Percentiles rank a stretch among this genome's conserved stretches.
These are phyloP conservation scores for Danaus plexippus DNA, from an alignment of 1,140 invertebrate species.

Conservation along the genomic window DNA sequence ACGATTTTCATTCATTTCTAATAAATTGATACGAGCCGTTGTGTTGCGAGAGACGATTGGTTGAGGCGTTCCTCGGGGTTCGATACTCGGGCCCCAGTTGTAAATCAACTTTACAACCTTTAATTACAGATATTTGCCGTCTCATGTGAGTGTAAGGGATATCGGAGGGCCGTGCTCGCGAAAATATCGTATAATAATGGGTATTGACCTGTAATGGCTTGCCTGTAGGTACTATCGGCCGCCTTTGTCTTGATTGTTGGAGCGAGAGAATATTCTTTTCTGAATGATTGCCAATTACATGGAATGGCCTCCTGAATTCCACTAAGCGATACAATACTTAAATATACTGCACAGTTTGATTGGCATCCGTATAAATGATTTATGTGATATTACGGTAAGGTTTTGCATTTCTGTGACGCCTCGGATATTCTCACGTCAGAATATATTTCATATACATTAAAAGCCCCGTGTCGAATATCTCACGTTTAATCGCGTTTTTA, in stretches of 20 bases:
- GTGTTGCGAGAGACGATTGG: constrained; percentile 46
- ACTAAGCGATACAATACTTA: constrained; percentile 47
- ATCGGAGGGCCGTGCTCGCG: constrained; percentile 63
- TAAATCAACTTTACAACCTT: constrained; percentile 71
- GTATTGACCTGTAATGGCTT: constrained; percentile 68
- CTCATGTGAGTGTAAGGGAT: constrained; percentile 62
- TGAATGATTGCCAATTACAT: constrained; percentile 70
- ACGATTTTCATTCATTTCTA: constrained; percentile 65
- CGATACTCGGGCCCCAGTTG: constrained; percentile 52
- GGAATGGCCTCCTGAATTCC: constrained; percentile 63
- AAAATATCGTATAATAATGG: constrained; percentile 71
- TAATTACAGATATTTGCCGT: constrained; percentile 71
- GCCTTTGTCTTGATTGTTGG: constrained; percentile 67
- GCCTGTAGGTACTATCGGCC: constrained; percentile 64
- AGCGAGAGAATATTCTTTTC: constrained; percentile 61
- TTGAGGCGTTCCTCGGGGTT: constrained; percentile 50
- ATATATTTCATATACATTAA: constrained; percentile 10
- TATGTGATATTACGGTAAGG: constrained; percentile 50
- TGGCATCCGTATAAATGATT: constrained; percentile 57
- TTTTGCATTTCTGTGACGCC: constrained; percentile 22
- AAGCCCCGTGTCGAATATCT: constrained; percentile 16
- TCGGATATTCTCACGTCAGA: background rate
- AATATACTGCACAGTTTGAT: constrained; percentile 46
- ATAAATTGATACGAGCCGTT: constrained; percentile 66
- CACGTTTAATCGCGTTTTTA: constrained; percentile 27